Conservation (phyloP, 92 coral and sea anemone species). For the Heliopora coerulea region DNA sequence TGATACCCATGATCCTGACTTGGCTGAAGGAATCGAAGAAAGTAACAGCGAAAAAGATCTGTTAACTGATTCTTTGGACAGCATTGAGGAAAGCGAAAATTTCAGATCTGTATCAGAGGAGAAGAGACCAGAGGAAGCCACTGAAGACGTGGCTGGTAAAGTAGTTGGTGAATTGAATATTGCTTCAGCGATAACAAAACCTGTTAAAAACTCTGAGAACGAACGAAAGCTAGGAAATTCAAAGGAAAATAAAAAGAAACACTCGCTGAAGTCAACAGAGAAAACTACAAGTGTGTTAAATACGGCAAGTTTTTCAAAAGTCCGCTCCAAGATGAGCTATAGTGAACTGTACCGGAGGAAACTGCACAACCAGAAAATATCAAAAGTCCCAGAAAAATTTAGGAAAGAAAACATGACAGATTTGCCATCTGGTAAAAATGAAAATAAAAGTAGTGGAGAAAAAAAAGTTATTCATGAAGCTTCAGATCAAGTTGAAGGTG, state of each 20-base stretch:
- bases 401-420: background rate
- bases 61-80: background rate
- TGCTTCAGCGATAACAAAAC: background rate
- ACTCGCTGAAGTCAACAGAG: background rate
- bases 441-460: too few relatives aligned
- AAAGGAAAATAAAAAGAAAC: background rate
- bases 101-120: background rate
- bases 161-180: background rate
- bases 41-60: background rate
- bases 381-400: background rate
- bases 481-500: too few relatives aligned
- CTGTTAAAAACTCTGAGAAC: background rate
- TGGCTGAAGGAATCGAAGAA: background rate
- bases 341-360: background rate
- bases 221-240: background rate
- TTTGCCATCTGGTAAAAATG: too few relatives aligned
- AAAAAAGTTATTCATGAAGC: too few relatives aligned
- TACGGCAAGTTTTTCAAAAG: background rate
- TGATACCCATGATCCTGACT: background rate
- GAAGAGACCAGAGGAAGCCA: background rate
- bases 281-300: background rate
- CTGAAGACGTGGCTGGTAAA: background rate
- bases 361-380: background rate
- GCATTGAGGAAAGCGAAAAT: background rate
- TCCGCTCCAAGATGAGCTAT: background rate